Evolutionary conservation across 1,140 invertebrate species (phyloP).

Genomic region (Parasteatoda tepidariorum): DNA sequence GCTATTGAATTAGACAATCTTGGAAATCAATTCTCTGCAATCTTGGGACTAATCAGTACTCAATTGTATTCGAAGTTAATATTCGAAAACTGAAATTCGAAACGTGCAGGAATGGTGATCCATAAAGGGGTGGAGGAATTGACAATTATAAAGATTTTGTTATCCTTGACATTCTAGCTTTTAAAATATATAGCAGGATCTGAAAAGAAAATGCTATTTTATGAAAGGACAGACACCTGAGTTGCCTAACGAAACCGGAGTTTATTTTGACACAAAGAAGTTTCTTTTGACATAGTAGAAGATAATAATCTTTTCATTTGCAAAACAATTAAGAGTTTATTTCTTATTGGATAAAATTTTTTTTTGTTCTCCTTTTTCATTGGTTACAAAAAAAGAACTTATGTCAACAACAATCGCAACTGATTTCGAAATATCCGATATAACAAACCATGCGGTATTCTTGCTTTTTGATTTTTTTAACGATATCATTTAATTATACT

Average conservation of each 20-base stretch:
- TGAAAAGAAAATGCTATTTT: slow-evolving; percentile 1
- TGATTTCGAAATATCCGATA: slow-evolving; percentile 39
- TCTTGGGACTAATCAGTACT: too few species aligned
- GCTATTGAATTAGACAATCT: too few species aligned
- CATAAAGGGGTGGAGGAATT: neutral
- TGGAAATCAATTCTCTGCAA: too few species aligned
- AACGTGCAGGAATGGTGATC: too few species aligned
- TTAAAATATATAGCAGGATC: slow-evolving; percentile 7
- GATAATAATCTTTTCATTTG: slow-evolving; percentile 55
- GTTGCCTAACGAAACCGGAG: slow-evolving; percentile 40
- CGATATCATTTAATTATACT: slow-evolving; percentile 36
- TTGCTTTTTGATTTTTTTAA: slow-evolving; percentile 27
- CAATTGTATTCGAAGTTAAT: too few species aligned
- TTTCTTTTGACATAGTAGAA: slow-evolving; percentile 38
- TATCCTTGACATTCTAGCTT: slow-evolving; percentile 44
- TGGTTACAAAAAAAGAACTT: slow-evolving; percentile 9
- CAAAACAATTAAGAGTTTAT: slow-evolving; percentile 40
- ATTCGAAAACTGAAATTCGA: too few species aligned
- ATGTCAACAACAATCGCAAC: slow-evolving; percentile 28
- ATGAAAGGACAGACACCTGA: slow-evolving; percentile 21
- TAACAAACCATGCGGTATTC: slow-evolving; percentile 23
- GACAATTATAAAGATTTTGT: neutral
- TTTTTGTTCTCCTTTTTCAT: neutral
- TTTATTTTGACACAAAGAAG: slow-evolving; percentile 28
- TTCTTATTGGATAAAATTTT: slow-evolving; percentile 16